Percentiles rank a stretch among this genome's conserved stretches.
These are phyloP conservation scores for Phacellophora camtschatica DNA, from an alignment of 30 jellyfish, hydroid and myxozoan genomes.

Conservation along the genomic window DNA sequence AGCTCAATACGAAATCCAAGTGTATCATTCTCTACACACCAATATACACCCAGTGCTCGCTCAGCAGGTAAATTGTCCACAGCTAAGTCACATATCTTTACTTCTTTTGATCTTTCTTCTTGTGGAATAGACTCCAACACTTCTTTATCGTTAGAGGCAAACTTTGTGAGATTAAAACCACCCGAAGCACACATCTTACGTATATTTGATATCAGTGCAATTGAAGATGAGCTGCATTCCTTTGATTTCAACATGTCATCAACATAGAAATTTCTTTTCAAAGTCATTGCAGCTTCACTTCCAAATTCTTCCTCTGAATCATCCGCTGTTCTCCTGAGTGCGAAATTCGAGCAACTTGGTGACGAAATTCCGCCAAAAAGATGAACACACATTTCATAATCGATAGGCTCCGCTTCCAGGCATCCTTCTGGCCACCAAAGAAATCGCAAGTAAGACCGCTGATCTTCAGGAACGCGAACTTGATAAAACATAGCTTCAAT, in stretches of 20 bases:
- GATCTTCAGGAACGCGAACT: conserved; percentile 49
- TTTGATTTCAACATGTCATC: conserved; percentile 63
- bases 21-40: conserved; percentile 21
- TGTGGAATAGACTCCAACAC: conserved; percentile 25
- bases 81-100: neutral
- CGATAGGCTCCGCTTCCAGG: conserved; percentile 32
- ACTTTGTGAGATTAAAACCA: conserved; percentile 23
- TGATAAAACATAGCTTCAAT: conserved; percentile 55
- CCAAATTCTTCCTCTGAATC: conserved; percentile 24
- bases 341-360: conserved; percentile 35
- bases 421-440: conserved; percentile 47
- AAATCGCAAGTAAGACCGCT: conserved; percentile 48
- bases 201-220: neutral
- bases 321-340: conserved; percentile 20
- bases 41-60: conserved; percentile 21
- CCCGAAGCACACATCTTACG: conserved; percentile 44
- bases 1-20: conserved; percentile 3
- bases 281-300: conserved; percentile 1
- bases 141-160: neutral
- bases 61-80: conserved; percentile 17
- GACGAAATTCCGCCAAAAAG: conserved; percentile 47
- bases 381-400: conserved; percentile 63
- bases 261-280: conserved; percentile 48
- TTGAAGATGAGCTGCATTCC: conserved; percentile 20
- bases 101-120: neutral